These are phyloP conservation scores for Trachops cirrhosus DNA, from an alignment of 2,797 vertebrate genomes.

Conservation along the genomic window DNA sequence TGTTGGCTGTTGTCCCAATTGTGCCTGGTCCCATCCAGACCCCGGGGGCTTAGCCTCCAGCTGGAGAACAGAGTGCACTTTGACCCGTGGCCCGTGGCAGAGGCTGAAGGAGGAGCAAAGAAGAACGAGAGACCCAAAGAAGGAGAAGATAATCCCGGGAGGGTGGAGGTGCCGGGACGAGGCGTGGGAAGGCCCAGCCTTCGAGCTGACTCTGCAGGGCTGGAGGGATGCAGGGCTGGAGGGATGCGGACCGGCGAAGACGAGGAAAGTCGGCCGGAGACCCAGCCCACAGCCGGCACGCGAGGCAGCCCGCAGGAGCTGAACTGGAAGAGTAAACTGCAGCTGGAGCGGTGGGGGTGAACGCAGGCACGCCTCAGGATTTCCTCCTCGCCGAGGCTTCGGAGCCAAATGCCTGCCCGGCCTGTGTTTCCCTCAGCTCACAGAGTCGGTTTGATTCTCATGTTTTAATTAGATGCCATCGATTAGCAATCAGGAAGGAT, in stretches of 20 bases:
- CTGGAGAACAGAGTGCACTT: neutral
- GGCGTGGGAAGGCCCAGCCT: neutral
- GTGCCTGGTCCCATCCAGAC: fast-evolving
- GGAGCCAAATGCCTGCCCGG: neutral
- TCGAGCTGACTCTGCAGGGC: fast-evolving
- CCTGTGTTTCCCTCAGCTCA: neutral
- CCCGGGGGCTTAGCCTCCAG: neutral
- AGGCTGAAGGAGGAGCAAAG: fast-evolving
- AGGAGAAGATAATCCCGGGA: neutral
- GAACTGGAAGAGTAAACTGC: neutral
- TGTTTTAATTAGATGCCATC: neutral
- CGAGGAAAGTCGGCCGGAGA: fast-evolving
- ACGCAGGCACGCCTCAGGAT: fast-evolving
- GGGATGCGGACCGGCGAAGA: neutral
- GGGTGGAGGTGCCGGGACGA: fast-evolving
- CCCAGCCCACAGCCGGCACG: fast-evolving
- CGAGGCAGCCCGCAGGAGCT: fast-evolving
- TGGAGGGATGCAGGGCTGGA: fast-evolving
- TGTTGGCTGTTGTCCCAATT: fast-evolving
- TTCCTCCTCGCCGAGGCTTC: neutral
- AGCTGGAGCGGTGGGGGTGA: neutral
- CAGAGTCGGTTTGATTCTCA: neutral
- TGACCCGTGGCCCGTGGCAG: fast-evolving
- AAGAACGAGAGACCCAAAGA: neutral
- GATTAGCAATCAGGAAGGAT: neutral